A percentile compares a stretch with the other conserved stretches of the same genome.
Evolutionary conservation across 2,888 invertebrate genomes (phyloP).

Genomic region (Macrophya alboannulata): DNA sequence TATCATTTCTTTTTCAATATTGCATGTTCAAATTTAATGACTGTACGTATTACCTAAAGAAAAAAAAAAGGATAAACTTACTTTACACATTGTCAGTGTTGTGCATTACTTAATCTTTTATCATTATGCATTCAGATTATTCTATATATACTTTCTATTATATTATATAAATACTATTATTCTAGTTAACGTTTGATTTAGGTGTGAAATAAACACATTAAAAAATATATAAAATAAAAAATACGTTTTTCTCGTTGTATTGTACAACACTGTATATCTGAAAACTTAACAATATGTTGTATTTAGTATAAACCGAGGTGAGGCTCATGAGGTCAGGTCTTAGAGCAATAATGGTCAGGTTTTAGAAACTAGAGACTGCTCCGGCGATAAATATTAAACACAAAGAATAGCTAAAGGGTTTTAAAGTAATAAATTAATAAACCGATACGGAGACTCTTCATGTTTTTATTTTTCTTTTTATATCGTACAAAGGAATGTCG

Average conservation of each 20-base stretch:
- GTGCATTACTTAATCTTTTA: not conserved
- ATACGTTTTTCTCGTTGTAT: not conserved
- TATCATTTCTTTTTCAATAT: not conserved
- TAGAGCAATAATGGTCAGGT: constrained; percentile 38
- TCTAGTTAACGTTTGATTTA: too few species aligned
- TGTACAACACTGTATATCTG: not conserved
- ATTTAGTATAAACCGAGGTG: constrained; percentile 4
- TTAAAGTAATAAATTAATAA: constrained; percentile 15
- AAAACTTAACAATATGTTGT: constrained; percentile 5
- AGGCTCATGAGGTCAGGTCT: constrained; percentile 21
- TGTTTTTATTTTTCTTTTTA: not conserved
- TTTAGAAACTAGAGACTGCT: not conserved
- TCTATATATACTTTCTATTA: too few species aligned
- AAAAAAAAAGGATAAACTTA: not conserved
- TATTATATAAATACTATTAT: too few species aligned
- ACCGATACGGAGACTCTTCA: not conserved
- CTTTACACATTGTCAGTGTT: not conserved
- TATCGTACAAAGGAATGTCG: not conserved
- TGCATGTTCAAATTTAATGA: not conserved
- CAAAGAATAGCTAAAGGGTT: constrained; percentile 1
- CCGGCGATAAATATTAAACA: not conserved
- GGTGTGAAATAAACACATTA: too few species aligned
- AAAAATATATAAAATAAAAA: not conserved
- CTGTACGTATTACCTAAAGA: not conserved
- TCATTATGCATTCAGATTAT: too few species aligned